Base-by-base conservation (phyloP, 2,888 invertebrate genomes). In the Hypena proboscidalis region DNA sequence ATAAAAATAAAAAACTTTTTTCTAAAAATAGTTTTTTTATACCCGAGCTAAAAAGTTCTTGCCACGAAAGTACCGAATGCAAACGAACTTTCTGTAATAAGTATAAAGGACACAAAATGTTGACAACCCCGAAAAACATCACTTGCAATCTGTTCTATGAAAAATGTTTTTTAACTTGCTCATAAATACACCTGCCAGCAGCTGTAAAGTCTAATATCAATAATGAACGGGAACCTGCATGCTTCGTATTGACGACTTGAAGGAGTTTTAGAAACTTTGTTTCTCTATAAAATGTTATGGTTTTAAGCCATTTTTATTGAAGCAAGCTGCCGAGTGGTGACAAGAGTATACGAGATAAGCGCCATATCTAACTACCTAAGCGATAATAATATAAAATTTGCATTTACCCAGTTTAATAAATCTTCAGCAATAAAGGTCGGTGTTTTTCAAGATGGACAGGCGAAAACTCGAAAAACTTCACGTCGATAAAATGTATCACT, bases 401-500 rank as follows among this genome's bases (percentile, higher is more conserved):
- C n/a, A 25, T 25, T 13, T 13, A 13, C 7, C 25, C 27, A 15
- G 8, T 29, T 8, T 7, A 3, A 13, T 11, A 29, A 14, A 3
- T n/a, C 2, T 14, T n/a, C 7, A 32, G 22, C 13, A 19, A 31
- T 19, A 13, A 8, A 4, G 3, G 8, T 6, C n/a, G 4, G 1
- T 11, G 11, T 4, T 7, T 14, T 11, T 17, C 13, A 41, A 41
- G 11, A 47, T 19, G 38, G 29, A 36, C 48, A 37, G 27, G 21
- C 33, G 8, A 37, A 39, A 27, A 38, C 21, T 8, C 3, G 31
- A 45, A 50, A 48, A 46, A 46, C 52, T 45, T 52, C 49, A 49
- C 61, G 56, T 62, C 47, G 59, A 58, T 58, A 67, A 67, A 69
- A 75, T 65, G 70, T 67, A 67, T 67, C 70, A 73, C 70, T 52